Evolutionary conservation across 1,140 invertebrate species (phyloP), one percentile per base, ranked within the genome.

Genomic region (Adelges cooleyi): DNA sequence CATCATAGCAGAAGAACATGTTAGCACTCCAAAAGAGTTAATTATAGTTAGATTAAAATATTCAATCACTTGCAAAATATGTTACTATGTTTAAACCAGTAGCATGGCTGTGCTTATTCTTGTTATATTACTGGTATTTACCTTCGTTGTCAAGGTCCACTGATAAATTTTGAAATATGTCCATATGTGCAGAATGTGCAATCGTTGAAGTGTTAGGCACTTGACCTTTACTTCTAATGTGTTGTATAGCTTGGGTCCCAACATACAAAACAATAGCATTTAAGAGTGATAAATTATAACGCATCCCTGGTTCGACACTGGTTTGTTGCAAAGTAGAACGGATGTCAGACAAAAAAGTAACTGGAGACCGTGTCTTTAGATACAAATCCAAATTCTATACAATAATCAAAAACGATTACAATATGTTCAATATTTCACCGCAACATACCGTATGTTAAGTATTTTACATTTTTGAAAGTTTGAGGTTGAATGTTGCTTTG

Each of bases 161-260:
- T 17, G 92, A 92, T 67, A 99, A 81, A 78, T 98, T 98, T 77
- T 99, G 94, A 81, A 99, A 99, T 67, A 99, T 98, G 73, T 99
- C 96, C 94, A 98, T 98, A 73, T 97, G 95, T 1, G 95, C 87
- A 18, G 93, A 95, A 72, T 98, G 94, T 6, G 90, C 90, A 67
- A 99, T 97, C 1, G 94, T 98, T 18, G 89, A 85, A 84, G 96
- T 96, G 71, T 87, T 95, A 1, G 95, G 93, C 8, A 89, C 86
- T 67, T 87, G 86, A 29, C 89, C 86, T 76, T 93, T 92, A 67
- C 81, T 82, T 50, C 90, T 82, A 65, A 95, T 94, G 66, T 87
- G 83, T 5, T 84, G 80, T 68, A 99, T 98, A 0, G 96, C 96
- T 75, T 96, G 90, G 0, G 90, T 95, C 9, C 96, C 96, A 36